phyloP scores from a whole-genome alignment of 2,113 vertebrate species.

The Ammodytes dubius region DNA sequence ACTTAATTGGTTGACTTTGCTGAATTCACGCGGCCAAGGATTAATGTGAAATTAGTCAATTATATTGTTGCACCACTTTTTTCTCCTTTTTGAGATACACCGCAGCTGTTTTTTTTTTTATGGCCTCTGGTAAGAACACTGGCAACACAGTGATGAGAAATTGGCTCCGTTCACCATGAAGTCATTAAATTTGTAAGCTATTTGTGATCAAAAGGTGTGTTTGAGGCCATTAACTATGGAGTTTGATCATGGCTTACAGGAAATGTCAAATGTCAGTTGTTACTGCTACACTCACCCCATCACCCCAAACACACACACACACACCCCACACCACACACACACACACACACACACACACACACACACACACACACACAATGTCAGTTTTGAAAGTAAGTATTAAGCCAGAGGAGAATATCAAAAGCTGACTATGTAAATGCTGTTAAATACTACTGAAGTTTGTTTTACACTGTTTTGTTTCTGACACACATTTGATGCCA shows the following conservation, averaged over 20 bases:
- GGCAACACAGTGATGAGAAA: conserved; percentile 58
- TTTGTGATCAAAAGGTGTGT: conserved; percentile 79
- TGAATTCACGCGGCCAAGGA: conserved; percentile 40
- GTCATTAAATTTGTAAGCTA: conserved; percentile 73
- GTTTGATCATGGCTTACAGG: conserved; percentile 68
- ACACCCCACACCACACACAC: too few species aligned
- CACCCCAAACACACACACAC: too few species aligned
- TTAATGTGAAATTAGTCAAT: conserved; percentile 49
- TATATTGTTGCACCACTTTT: conserved; percentile 45
- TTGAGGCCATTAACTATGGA: conserved; percentile 68
- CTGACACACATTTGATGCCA: conserved; percentile 13
- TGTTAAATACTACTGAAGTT: conserved; percentile 39
- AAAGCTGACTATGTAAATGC: conserved; percentile 33
- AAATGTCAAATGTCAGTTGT: conserved; percentile 72
- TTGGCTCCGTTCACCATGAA: conserved; percentile 74
- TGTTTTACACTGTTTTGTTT: conserved; percentile 35
- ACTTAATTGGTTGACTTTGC: conserved; percentile 34
- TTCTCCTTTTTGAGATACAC: conserved; percentile 42
- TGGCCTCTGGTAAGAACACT: conserved; percentile 62
- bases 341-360: too few species aligned
- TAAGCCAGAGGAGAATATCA: conserved; percentile 42
- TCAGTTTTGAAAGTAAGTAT: conserved; percentile 42
- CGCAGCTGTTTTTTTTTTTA: conserved; percentile 45
- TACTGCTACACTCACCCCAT: conserved; percentile 33
- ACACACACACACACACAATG: neutral